Evolutionary conservation across 23 tunicate species (phyloP).

Genomic region (Corella eumyota): DNA sequence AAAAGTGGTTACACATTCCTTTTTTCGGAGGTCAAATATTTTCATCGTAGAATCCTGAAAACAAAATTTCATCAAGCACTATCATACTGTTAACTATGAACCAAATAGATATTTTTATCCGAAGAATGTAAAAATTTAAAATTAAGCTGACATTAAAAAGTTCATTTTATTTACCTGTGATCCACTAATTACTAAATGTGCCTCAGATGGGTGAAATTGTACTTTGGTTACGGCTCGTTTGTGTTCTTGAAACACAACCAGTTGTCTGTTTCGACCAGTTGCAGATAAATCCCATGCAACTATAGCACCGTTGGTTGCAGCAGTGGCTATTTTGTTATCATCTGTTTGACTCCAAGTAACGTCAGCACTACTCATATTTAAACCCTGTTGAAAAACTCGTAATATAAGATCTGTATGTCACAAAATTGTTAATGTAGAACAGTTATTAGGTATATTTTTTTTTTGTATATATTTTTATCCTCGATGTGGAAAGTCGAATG

Average conservation of each 20-base stretch:
- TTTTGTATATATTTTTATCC: no score
- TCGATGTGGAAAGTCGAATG: no score
- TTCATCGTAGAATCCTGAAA: conserved; percentile 58
- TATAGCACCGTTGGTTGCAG: conserved; percentile 83
- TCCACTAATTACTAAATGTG: conserved; percentile 47
- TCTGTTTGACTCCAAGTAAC: conserved; percentile 66
- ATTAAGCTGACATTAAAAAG: neutral
- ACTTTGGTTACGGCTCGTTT: conserved; percentile 48
- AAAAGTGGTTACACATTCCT: conserved; percentile 30
- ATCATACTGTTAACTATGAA: neutral
- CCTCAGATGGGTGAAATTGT: conserved; percentile 48
- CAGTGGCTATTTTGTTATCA: conserved; percentile 65
- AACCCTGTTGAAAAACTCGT: conserved; percentile 55
- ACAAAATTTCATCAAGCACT: neutral
- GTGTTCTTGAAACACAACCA: conserved; percentile 43
- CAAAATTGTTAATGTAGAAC: neutral
- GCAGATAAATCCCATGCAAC: conserved; percentile 66
- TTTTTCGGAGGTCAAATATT: conserved; percentile 74
- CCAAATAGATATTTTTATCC: neutral
- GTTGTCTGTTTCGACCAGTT: conserved; percentile 46
- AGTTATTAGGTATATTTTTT: no score
- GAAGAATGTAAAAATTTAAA: neutral
- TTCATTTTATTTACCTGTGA: conserved; percentile 27
- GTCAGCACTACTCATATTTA: conserved; percentile 80
- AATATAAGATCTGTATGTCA: no score